Percentiles rank a stretch among this genome's conserved stretches.
Evolutionary conservation across 2,113 vertebrate genomes (phyloP).

Genomic region (Alligator sinensis): DNA sequence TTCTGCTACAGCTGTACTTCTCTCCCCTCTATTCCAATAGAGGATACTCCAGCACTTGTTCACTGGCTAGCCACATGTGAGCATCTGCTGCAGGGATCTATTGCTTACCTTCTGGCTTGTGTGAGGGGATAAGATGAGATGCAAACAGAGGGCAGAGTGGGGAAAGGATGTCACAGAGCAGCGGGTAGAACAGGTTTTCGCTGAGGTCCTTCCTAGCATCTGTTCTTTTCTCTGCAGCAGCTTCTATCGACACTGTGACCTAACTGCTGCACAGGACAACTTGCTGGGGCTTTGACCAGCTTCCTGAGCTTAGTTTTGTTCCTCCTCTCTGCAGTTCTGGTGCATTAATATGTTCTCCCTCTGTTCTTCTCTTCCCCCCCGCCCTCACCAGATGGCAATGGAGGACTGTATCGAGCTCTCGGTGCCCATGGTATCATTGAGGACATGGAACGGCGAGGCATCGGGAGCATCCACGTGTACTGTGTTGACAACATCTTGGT

Average conservation of each 20-base stretch:
- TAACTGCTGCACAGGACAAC: neutral
- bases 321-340: neutral
- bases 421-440: conserved; percentile 86
- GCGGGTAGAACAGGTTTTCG: neutral
- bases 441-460: conserved; percentile 89
- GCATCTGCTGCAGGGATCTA: neutral
- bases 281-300: neutral
- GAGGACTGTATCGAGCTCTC: conserved; percentile 94
- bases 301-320: neutral
- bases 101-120: no score
- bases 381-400: conserved; percentile 92
- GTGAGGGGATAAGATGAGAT: no score
- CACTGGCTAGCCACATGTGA: no score
- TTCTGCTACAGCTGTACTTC: neutral
- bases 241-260: neutral
- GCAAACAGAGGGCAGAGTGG: no score
- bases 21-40: neutral
- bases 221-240: neutral
- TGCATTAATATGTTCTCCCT: neutral
- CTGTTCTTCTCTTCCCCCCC: neutral
- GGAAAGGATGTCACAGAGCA: neutral
- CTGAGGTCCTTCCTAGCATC: neutral
- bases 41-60: neutral
- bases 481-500: conserved; percentile 98
- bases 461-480: conserved; percentile 89